A percentile compares a stretch with the other conserved stretches of the same genome.
These are phyloP conservation scores for Champsocephalus esox DNA, from an alignment of 2,797 vertebrate species.

Conservation along the genomic window DNA sequence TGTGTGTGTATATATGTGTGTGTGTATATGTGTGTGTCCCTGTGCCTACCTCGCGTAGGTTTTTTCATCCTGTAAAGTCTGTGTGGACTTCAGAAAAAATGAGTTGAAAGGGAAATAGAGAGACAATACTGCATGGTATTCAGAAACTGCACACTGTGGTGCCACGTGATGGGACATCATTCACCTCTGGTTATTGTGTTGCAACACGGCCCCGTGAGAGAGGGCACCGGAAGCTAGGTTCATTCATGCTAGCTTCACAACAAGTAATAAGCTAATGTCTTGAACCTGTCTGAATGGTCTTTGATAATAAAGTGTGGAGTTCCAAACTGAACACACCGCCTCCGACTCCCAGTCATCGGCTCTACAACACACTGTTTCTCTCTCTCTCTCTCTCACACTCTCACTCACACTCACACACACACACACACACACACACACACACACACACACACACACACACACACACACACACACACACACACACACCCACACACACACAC, in stretches of 20 bases:
- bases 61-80: conserved; percentile 3
- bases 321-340: too few relatives aligned
- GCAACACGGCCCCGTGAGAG: too few relatives aligned
- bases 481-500: conserved; percentile 1
- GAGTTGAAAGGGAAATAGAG: conserved; percentile 41
- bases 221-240: too few relatives aligned
- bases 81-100: conserved; percentile 27
- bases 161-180: too few relatives aligned
- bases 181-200: too few relatives aligned
- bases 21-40: not conserved
- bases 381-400: too few relatives aligned
- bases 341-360: too few relatives aligned
- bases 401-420: not conserved
- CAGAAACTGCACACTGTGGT: conserved; percentile 15
- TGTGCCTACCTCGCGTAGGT: not conserved
- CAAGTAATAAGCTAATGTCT: too few relatives aligned
- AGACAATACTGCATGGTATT: conserved; percentile 36
- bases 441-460: not conserved
- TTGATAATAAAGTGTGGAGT: too few relatives aligned
- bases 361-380: not conserved
- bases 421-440: conserved; percentile 2
- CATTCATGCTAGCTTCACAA: too few relatives aligned
- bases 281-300: too few relatives aligned
- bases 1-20: not conserved
- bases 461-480: conserved; percentile 3